Evolutionary conservation across 2,888 invertebrate genomes (phyloP), one percentile per base, ranked within the genome.

Genomic region (Andrena praecox): DNA sequence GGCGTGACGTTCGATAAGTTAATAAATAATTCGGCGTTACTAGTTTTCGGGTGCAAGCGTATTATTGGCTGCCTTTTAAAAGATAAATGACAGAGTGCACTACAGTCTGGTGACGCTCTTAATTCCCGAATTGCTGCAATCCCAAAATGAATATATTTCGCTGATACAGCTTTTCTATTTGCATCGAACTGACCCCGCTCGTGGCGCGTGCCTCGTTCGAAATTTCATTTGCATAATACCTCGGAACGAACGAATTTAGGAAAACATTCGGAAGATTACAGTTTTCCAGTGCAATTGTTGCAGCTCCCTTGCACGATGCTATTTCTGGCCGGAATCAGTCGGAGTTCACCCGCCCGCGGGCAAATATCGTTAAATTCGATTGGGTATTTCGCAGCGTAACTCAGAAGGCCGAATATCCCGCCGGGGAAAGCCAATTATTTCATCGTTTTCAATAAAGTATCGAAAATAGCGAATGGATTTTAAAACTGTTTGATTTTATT

Each of bases 191-290:
- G 12, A 3, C 12, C 12, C 12, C 42, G 42, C 12, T 24, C 12
- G 16, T 2, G 16, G 6, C 7, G 2, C 12, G 60, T 33, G 50
- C 31, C 29, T 24, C 63, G 50, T 54, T 66, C 79, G 48, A 68
- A 71, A 56, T 63, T 68, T 63, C 62, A 73, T 80, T 80, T 80
- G 50, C 73, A 80, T 80, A 67, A 80, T 80, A 63, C 62, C 72
- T 2, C 16, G 12, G 24, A 80, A 68, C 6, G 56, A 72, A 80
- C 70, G 67, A 48, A 80, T 60, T 73, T 54, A 48, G 27, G 67
- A 80, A 64, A 72, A 72, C 52, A 67, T 79, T 80, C 56, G 35
- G 42, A 62, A 54, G 60, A 72, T 71, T 72, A 63, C 67, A 42
- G 54, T 79, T 80, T 79, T 67, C 79, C 67, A 52, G 20, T 6